Evolutionary conservation across 2,797 vertebrate genomes (phyloP), one percentile per base, ranked within the genome.

Genomic region (Enteromius afrohamiltoni): DNA sequence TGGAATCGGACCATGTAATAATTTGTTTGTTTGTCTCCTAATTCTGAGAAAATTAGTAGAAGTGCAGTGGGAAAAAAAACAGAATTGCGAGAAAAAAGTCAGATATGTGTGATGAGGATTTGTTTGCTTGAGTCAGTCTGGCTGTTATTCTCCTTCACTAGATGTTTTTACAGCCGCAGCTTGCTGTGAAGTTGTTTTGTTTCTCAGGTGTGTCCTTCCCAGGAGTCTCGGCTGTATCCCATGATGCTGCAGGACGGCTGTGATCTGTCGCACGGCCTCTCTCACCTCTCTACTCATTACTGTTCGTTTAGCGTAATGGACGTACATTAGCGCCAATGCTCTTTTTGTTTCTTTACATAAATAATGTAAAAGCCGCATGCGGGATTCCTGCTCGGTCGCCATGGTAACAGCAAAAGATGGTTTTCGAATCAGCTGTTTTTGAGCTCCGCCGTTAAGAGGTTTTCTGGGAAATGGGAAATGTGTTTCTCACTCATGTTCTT

Each of bases 401-500:
- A 71, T 80, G 68, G 67, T 9, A 45, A 80, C 67, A 8, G 64
- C 23, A 80, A 3, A n/a, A 9, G 17, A 79, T 29, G 19, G 4
- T 79, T 77, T 69, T 23, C 2, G 1, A 49, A 29, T 64, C 40
- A 1, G 9, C 34, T 31, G 60, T 29, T 6, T 49, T 67, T 64
- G 1, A 2, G 77, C 60, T 31, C 45, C 0, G 21, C 11, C 34
- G 74, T 26, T 76, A 60, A 76, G 51, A 76, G 74, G 31, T 76
- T 58, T 75, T 60, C 74, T 76, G 74, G 74, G 74, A 60, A 58
- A 58, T 75, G 70, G 51, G 73, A 76, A 60, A 58, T 75, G 70
- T 34, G 70, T 74, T 74, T 74, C 70, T 74, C 70, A 34, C 70
- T 34, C 9, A 6, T 74, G 47, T 74, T 53, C 71, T 74, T 21